Base-by-base conservation (phyloP, 2,888 invertebrate genomes). In the Spisula solida region DNA sequence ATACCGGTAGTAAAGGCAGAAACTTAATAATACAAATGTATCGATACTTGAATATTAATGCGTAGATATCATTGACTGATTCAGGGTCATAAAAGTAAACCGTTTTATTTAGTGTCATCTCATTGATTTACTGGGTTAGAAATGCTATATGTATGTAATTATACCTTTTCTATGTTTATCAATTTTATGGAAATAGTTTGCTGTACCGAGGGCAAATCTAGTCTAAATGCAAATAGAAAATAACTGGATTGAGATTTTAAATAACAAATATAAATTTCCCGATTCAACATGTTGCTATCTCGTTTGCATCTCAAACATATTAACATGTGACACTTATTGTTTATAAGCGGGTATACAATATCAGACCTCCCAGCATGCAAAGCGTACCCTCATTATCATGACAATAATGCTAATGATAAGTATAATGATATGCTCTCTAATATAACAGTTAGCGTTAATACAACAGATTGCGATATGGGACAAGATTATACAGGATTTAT, bases 221-320 rank as follows among this genome's bases (percentile, higher is more conserved):
- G 25, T 66, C 60, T 66, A 66, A 66, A 66, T 66, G 60, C 60
- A 25, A 66, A 66, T 66, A 66, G n/a, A 66, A 66, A 66, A 66
- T 66, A 25, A 41, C 10, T 25, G 60, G 20, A n/a, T 66, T 25
- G n/a, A 66, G 60, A 66, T 25, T 66, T 66, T 25, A 60, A 66
- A 66, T 66, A 66, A 66, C 60, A 66, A 66, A 25, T 25, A 66
- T 66, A 25, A 66, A 12, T 8, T 12, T 66, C 8, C 25, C 10
- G 60, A 10, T 66, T 25, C 60, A 66, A 66, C 60, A 66, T 66
- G 60, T 25, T 66, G 5, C 25, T 25, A 66, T 66, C 60, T 66
- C 25, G 25, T 66, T 66, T 25, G 25, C 25, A 66, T 66, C n/a
- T 66, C 25, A 25, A 25, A 25, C 60, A 25, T 66, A 25, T 66